Base-by-base conservation (phyloP, 2,797 vertebrate genomes). In the Phoebastria nigripes region DNA sequence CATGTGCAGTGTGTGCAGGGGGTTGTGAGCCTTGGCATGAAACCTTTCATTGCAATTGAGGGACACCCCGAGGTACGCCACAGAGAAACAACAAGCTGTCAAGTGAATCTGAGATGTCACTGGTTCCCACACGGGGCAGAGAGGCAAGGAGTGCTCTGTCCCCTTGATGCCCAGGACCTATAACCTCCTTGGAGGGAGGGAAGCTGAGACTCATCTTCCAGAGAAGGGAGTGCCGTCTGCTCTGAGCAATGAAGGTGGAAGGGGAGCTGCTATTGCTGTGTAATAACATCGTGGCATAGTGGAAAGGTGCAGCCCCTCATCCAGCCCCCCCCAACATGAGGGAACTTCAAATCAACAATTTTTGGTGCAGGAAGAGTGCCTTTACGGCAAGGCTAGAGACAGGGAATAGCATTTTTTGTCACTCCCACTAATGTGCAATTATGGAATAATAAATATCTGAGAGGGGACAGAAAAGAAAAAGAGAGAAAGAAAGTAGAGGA, bases 21-120 rank as follows among this genome's bases (percentile, higher is more conserved):
- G 5, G 0, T 9, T 72, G 18, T 25, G 21, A 62, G 17, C 51
- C 16, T 73, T 44, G 73, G 33, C 8, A 7, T 26, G 47, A 62
- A 78, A 65, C 18, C 3, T 78, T 74, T 42, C 31, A 12, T 19
- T 71, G 47, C 9, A 26, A 33, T 16, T 44, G 35, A 54, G 17
- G 17, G 37, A 58, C 15, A 12, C 29, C 6, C 22, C 0, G 4
- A 25, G 12, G 31, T 42, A 12, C 0, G 0, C 14, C 58, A 24
- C 26, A 81, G 33, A 71, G 74, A 70, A 63, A 33, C 37, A 74
- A 11, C 11, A 31, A 86, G 24, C 8, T 72, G n/a, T 19, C 18
- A 56, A 47, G 62, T 72, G 59, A 65, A 72, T 39, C 4, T 31
- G 55, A 66, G 55, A 49, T 33, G 19, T 65, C 51, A 28, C 28